Percentiles rank a stretch among this genome's conserved stretches.
These are phyloP conservation scores for Pollachius pollachius DNA, from an alignment of 2,113 vertebrate genomes.

Conservation along the genomic window DNA sequence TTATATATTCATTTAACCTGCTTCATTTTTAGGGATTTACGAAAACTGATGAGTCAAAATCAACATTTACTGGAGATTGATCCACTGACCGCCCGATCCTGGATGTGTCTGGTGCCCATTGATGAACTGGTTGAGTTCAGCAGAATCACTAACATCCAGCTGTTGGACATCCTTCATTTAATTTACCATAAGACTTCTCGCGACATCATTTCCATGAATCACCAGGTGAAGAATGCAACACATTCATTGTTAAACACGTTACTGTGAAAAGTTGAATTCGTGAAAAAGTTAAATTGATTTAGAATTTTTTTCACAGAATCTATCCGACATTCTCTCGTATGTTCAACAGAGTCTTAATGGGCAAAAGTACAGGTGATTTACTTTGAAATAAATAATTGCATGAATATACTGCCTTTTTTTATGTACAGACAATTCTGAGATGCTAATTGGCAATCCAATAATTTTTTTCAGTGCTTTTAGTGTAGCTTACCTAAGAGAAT, in stretches of 20 bases:
- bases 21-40: slow-evolving; percentile 48
- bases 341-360: slow-evolving; percentile 58
- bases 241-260: too few species aligned
- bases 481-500: slow-evolving; percentile 51
- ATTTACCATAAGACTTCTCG: slow-evolving; percentile 42
- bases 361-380: slow-evolving; percentile 63
- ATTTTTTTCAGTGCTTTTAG: slow-evolving; percentile 45
- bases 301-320: slow-evolving; percentile 37
- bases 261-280: neutral
- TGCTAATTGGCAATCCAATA: neutral
- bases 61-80: slow-evolving; percentile 73
- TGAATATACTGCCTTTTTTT: neutral
- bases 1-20: neutral
- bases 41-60: slow-evolving; percentile 60
- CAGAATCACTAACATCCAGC: slow-evolving; percentile 29
- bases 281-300: neutral
- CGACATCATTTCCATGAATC: fast-evolving
- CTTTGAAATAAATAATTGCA: neutral
- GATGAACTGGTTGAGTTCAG: slow-evolving; percentile 60
- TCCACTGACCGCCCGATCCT: slow-evolving; percentile 70
- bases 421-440: neutral
- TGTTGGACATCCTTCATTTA: slow-evolving; percentile 70
- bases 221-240: slow-evolving; percentile 54
- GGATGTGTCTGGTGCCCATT: slow-evolving; percentile 75
- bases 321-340: slow-evolving; percentile 47